Percentiles rank a stretch among this genome's conserved stretches.
These are phyloP conservation scores for Steinernema hermaphroditum DNA, from an alignment of 2,888 invertebrate species.

Conservation along the genomic window DNA sequence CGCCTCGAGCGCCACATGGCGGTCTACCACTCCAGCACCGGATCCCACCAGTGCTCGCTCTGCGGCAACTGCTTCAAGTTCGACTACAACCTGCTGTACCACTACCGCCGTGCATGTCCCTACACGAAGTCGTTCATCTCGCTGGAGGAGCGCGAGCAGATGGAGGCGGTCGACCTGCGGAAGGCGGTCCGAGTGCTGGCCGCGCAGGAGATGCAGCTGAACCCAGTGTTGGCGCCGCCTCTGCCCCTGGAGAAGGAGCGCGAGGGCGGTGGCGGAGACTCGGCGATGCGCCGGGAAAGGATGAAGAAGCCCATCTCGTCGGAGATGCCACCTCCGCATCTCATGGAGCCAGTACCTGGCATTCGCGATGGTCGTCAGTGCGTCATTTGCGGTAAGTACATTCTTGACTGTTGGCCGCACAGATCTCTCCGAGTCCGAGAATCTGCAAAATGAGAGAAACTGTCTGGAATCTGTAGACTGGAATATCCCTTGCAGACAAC, in stretches of 20 bases:
- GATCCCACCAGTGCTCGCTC: conserved; percentile 57
- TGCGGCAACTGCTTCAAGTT: conserved; percentile 63
- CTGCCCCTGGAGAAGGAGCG: neutral
- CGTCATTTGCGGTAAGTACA: neutral
- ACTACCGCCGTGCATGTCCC: conserved; percentile 59
- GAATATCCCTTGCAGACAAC: neutral
- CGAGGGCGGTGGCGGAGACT: neutral
- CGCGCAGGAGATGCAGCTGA: conserved; percentile 34
- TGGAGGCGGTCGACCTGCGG: conserved; percentile 49
- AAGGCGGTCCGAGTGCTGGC: conserved; percentile 52
- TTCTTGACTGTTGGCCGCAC: too few relatives aligned
- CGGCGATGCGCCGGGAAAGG: neutral
- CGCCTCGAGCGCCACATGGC: conserved; percentile 59
- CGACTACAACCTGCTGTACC: conserved; percentile 63
- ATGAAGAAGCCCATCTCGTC: neutral
- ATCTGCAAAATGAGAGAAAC: too few relatives aligned
- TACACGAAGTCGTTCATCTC: conserved; percentile 55
- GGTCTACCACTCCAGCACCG: conserved; percentile 54
- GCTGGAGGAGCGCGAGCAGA: conserved; percentile 51
- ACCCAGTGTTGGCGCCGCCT: neutral
- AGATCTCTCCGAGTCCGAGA: too few relatives aligned
- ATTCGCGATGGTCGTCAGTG: neutral
- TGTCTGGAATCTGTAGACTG: neutral
- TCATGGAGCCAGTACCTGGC: neutral
- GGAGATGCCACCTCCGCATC: neutral